phyloP scores from a whole-genome alignment of 2,113 vertebrate genomes.

The Oreochromis aureus region DNA sequence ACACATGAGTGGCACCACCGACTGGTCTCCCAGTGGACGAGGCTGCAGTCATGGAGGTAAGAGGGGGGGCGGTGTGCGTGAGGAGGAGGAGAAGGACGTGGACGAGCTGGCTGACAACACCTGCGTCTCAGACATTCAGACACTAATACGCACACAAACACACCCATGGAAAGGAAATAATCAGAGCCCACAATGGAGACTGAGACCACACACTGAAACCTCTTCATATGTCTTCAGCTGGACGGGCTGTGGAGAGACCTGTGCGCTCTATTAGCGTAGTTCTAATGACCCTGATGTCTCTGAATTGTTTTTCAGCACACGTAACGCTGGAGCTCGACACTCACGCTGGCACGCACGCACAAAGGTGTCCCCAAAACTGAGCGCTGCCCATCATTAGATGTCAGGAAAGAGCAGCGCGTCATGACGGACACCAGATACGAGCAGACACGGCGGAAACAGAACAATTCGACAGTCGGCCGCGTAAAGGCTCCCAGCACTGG shows the following conservation, averaged over 20 bases:
- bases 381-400: constrained; percentile 17
- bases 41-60: constrained; percentile 67
- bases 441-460: constrained; percentile 22
- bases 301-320: constrained; percentile 47
- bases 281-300: constrained; percentile 53
- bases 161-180: constrained; percentile 10
- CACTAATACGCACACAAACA: constrained; percentile 41
- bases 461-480: constrained; percentile 38
- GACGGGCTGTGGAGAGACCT: neutral
- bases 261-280: constrained; percentile 22
- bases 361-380: constrained; percentile 8
- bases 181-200: neutral
- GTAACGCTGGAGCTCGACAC: constrained; percentile 22
- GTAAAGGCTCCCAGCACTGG: constrained; percentile 41
- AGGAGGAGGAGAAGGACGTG: constrained; percentile 25
- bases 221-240: neutral
- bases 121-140: constrained; percentile 64
- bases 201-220: neutral
- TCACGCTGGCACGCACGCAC: constrained; percentile 19
- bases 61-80: constrained; percentile 4
- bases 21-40: constrained; percentile 71
- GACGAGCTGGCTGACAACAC: constrained; percentile 57
- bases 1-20: constrained; percentile 77
- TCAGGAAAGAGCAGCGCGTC: neutral
- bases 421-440: constrained; percentile 16